phyloP scores from a whole-genome alignment of 2,113 vertebrate species.

The Sterna hirundo region DNA sequence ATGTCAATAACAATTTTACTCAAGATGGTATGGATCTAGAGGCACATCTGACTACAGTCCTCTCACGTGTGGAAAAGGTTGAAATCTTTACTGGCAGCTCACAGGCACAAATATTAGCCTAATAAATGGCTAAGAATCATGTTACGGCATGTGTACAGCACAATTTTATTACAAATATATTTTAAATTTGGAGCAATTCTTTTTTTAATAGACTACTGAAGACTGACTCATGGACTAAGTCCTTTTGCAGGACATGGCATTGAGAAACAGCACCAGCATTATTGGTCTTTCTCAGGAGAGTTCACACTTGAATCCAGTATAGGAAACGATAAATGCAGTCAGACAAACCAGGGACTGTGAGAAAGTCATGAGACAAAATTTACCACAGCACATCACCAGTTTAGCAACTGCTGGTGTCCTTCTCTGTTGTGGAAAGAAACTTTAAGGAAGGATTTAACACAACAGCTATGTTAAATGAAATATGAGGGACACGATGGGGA shows the following conservation, averaged over 20 bases:
- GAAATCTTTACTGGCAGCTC: neutral
- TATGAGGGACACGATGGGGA: neutral
- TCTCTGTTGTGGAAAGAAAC: neutral
- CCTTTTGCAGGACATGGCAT: neutral
- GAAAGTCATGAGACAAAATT: neutral
- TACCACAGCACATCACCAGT: neutral
- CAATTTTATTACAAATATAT: neutral
- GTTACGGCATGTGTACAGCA: neutral
- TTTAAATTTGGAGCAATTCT: neutral
- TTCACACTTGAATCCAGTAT: neutral
- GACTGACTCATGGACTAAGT: neutral
- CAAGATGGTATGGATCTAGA: neutral
- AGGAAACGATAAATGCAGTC: neutral
- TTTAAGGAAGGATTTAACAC: neutral
- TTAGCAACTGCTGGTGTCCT: neutral
- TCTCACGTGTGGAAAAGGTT: neutral
- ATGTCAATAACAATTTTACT: neutral
- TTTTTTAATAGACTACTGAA: neutral
- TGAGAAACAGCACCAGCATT: neutral
- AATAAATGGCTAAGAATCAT: neutral
- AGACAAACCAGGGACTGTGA: neutral
- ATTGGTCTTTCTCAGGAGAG: neutral
- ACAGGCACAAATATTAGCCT: neutral
- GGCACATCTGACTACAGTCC: neutral
- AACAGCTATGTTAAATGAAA: neutral